phyloP scores from a whole-genome alignment of 2,888 invertebrate species.

The Lasioglossum figueresi region DNA sequence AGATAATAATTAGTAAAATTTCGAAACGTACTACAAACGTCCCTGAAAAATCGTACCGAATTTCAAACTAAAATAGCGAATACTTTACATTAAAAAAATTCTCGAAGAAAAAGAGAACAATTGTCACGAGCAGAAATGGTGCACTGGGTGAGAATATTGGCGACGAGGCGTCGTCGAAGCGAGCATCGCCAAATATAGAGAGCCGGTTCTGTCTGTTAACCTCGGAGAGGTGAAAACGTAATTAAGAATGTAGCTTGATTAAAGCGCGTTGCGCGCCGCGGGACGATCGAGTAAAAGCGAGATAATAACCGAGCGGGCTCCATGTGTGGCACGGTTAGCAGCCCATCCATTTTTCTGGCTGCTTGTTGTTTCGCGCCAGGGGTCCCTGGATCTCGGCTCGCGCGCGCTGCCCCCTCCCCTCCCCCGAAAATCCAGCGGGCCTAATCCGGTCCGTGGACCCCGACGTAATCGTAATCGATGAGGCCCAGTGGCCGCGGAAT shows the following conservation, averaged over 20 bases:
- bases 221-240: constrained; percentile 70
- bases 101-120: neutral
- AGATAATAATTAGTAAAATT: neutral
- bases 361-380: constrained; percentile 83
- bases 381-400: constrained; percentile 72
- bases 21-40: neutral
- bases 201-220: constrained; percentile 2
- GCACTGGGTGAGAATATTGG: neutral
- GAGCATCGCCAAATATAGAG: neutral
- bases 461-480: constrained; percentile 41
- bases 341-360: constrained; percentile 84
- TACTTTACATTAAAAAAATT: neutral
- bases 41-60: neutral
- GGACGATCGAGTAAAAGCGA: constrained; percentile 72
- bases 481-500: neutral
- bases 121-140: neutral
- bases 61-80: neutral
- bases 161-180: neutral
- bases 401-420: constrained; percentile 14
- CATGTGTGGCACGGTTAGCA: constrained; percentile 83
- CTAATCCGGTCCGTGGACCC: constrained; percentile 11
- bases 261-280: constrained; percentile 67
- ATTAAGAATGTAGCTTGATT: constrained; percentile 71
- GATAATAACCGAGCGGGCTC: constrained; percentile 77
- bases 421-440: constrained; percentile 23